phyloP scores from a whole-genome alignment of 2,113 vertebrate genomes.

The Eidolon helvum region DNA sequence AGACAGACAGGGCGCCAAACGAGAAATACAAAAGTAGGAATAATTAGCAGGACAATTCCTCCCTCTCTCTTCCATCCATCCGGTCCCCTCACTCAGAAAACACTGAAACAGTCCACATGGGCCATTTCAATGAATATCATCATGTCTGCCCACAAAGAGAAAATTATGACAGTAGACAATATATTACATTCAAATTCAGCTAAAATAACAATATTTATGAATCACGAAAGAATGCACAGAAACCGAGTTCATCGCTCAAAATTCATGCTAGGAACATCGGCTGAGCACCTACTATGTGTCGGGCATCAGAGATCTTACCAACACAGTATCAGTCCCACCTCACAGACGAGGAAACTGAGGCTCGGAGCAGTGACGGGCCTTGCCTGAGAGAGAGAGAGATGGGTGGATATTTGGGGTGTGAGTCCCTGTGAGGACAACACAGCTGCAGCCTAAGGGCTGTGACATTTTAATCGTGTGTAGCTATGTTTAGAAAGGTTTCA shows the following conservation, averaged over 20 bases:
- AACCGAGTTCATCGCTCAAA: neutral
- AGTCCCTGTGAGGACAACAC: neutral
- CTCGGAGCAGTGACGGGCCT: neutral
- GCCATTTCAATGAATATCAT: no score
- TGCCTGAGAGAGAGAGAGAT: neutral
- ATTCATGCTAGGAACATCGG: neutral
- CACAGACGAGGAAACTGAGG: neutral
- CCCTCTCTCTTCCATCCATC: no score
- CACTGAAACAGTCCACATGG: accelerated
- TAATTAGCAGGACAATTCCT: no score
- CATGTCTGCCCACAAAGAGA: neutral
- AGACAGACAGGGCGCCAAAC: neutral
- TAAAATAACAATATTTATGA: no score
- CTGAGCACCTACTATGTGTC: neutral
- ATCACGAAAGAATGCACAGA: neutral
- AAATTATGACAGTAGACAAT: no score
- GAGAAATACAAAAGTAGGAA: neutral
- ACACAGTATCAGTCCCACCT: neutral
- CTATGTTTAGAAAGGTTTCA: neutral
- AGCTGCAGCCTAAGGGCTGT: neutral
- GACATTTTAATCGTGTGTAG: neutral
- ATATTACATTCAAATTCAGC: neutral
- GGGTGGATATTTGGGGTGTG: neutral
- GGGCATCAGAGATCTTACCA: neutral
- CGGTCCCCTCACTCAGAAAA: neutral